Base-by-base conservation (phyloP, 2,888 invertebrate genomes). In the Mimas tiliae region DNA sequence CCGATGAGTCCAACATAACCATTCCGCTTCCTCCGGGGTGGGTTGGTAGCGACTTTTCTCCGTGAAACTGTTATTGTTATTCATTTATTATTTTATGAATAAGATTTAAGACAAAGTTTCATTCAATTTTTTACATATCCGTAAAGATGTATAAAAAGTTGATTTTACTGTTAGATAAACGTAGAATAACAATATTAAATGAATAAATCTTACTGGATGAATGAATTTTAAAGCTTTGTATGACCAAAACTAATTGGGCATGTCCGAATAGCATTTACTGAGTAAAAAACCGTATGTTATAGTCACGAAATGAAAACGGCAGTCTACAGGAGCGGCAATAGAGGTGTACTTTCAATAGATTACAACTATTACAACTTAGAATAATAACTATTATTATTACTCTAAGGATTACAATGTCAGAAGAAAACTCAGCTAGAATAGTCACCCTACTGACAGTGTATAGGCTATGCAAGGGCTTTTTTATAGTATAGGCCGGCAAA, bases 231-330 rank as follows among this genome's bases (percentile, higher is more conserved):
- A 19, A 50, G 19, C 50, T 0, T 48, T 50, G 50, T 19, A 50
- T 50, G 50, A 50, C 19, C 19, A 50, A 9, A 19, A 50, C 50
- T 50, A 50, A 50, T 50, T 50, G 50, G 50, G 19, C 50, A 50
- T 50, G 19, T 50, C 48, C 50, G 50, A 50, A 50, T 50, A 50
- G 50, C 19, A 50, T 50, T 50, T 19, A 11, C 16, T 3, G 19
- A 48, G n/a, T 48, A 50, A 50, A 9, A 50, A 50, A 14, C 27
- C 12, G 45, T 16, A 50, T 19, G 14, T 8, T 50, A 0, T 19
- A 48, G 19, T 50, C 45, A 45, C 45, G 45, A 45, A 45, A 45
- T 14, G 42, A 7, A 14, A 14, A 12, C 45, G n/a, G 48, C 19
- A 11, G 50, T 16, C 16, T 19, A 19, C 11, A 8, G 19, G 19